Base-by-base conservation (phyloP, 30 jellyfish, hydroid and myxozoan genomes). In the Haliclystus octoradiatus region DNA sequence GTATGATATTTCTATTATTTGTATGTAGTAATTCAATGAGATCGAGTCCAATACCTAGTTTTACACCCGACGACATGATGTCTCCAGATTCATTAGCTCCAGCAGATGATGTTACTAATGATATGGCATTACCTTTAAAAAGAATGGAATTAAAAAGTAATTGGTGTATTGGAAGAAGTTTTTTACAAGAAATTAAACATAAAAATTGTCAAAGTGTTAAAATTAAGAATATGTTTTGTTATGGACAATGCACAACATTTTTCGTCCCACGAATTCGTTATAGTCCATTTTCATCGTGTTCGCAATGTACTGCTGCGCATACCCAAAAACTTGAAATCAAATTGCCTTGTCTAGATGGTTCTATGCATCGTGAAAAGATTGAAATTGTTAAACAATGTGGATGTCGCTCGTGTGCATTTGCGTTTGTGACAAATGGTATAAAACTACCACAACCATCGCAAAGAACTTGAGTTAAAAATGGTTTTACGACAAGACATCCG, bases 221-320 rank as follows among this genome's bases (percentile, higher is more conserved):
- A 62, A 80, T 82, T 32, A 82, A 82, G 63, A 65, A 77, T 14
- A 82, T 70, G 57, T 77, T 82, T 34, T 82, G 94, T 40, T 82
- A 47, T 27, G 94, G 94, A 30, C 94, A 82, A 69, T 82, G 94
- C 79, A 82, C 83, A 75, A 73, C 94, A 0, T 82, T 65, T 65
- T 82, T 14, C 74, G 67, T 82, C 49, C 94, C 85, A n/a, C 46
- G 25, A 35, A 66, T 70, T 77, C 52, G 72, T 29, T 66, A 34
- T 25, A 2, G 62, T 22, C 28, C 93, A 40, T 82, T 73, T 49
- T 32, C 76, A 4, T 63, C 88, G 1, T 82, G 94, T 69, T 34
- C 83, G 25, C 94, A 82, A 31, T 82, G 94, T 74, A 53, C 76
- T 33, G 88, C 94, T 7, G 26, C 81, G 14, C 60, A 50, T 34